Conservation (phyloP, 1,140 invertebrate species). For the Helicoverpa zea region DNA sequence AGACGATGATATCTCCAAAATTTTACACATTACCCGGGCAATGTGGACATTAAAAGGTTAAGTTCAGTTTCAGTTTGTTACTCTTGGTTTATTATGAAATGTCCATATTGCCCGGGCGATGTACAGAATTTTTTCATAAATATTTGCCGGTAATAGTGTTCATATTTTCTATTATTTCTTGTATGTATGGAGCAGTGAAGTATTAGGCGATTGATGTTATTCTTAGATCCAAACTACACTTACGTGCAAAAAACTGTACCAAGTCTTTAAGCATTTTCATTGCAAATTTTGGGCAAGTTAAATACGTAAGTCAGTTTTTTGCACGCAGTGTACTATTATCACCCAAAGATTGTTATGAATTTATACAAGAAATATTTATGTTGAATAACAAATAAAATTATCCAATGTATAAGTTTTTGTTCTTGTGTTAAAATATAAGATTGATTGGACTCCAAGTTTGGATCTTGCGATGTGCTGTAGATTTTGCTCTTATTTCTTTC, state of each 20-base stretch:
- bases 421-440: slow-evolving; percentile 56
- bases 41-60: slow-evolving; percentile 33
- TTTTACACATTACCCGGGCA: background rate
- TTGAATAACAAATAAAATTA: slow-evolving; percentile 86
- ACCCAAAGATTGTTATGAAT: slow-evolving; percentile 87
- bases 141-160: slow-evolving; percentile 41
- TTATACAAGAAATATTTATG: slow-evolving; percentile 86
- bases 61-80: slow-evolving; percentile 43
- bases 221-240: slow-evolving; percentile 79
- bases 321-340: slow-evolving; percentile 72
- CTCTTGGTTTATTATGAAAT: slow-evolving; percentile 28
- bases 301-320: slow-evolving; percentile 38
- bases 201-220: slow-evolving; percentile 76
- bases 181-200: slow-evolving; percentile 68
- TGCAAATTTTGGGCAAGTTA: slow-evolving; percentile 18
- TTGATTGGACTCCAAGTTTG: slow-evolving; percentile 75
- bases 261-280: slow-evolving; percentile 34
- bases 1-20: slow-evolving; percentile 19
- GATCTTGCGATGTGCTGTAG: slow-evolving; percentile 60
- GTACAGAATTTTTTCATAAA: slow-evolving; percentile 4
- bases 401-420: slow-evolving; percentile 70
- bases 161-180: slow-evolving; percentile 70
- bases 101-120: slow-evolving; percentile 8
- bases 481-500: slow-evolving; percentile 31
- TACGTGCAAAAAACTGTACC: slow-evolving; percentile 49